Evolutionary conservation across 2,888 invertebrate species (phyloP).

Genomic region (Ennomos fuscantarius): DNA sequence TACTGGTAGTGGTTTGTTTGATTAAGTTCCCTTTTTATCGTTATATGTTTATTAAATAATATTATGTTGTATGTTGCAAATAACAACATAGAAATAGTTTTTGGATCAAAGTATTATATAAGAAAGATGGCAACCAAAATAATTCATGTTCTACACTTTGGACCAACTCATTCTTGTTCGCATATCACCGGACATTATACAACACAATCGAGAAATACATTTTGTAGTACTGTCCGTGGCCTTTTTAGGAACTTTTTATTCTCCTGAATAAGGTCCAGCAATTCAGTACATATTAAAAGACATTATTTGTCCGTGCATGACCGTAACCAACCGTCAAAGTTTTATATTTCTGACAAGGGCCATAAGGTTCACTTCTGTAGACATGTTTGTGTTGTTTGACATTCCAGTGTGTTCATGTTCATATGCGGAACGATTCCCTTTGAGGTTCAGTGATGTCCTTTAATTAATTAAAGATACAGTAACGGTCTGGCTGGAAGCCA

Average conservation of each 20-base stretch:
- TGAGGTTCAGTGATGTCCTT: slow-evolving; percentile 33
- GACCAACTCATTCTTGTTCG: slow-evolving; percentile 45
- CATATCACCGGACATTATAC: slow-evolving; percentile 54
- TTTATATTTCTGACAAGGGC: slow-evolving; percentile 78
- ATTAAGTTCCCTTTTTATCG: no score
- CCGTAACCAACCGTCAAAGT: slow-evolving; percentile 70
- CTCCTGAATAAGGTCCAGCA: slow-evolving; percentile 68
- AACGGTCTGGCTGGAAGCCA: slow-evolving; percentile 21
- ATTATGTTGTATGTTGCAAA: no score
- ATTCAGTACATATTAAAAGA: slow-evolving; percentile 76
- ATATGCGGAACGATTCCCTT: slow-evolving; percentile 49
- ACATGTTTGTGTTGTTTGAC: slow-evolving; percentile 57
- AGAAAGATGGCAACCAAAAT: slow-evolving; percentile 33
- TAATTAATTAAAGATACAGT: slow-evolving; percentile 36
- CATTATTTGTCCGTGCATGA: slow-evolving; percentile 74
- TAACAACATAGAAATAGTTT: no score
- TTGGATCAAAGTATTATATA: no score
- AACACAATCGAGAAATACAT: slow-evolving; percentile 76
- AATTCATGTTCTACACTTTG: slow-evolving; percentile 46
- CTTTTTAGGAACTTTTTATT: slow-evolving; percentile 68
- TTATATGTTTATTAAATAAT: no score
- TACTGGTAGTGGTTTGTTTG: no score
- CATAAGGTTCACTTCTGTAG: slow-evolving; percentile 56
- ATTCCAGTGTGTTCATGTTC: slow-evolving; percentile 56
- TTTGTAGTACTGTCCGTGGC: slow-evolving; percentile 64